These are phyloP conservation scores for Anastrepha obliqua DNA, from an alignment of 1,140 invertebrate genomes.

Conservation along the genomic window DNA sequence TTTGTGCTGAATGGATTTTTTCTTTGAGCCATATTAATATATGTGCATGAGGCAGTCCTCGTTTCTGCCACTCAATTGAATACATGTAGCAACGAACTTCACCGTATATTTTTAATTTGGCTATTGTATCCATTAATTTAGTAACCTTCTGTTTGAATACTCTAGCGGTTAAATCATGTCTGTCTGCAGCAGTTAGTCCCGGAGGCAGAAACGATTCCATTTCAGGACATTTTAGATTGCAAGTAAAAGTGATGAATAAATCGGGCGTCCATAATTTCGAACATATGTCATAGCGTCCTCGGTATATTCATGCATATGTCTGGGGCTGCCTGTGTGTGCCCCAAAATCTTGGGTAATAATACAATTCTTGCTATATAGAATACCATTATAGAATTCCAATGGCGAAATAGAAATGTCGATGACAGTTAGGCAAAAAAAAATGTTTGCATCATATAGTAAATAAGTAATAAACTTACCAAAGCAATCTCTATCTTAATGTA, in stretches of 20 bases:
- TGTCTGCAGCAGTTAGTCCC: not conserved
- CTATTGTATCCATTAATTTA: not conserved
- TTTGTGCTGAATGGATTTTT: conserved; percentile 73
- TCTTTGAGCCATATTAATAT: conserved; percentile 74
- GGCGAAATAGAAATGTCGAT: too few relatives aligned
- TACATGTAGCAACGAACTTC: conserved; percentile 61
- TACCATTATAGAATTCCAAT: too few relatives aligned
- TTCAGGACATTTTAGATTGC: not conserved
- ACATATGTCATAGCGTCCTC: not conserved
- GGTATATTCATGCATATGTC: not conserved
- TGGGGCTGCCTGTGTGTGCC: not conserved
- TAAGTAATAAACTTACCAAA: too few relatives aligned
- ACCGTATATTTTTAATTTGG: too few relatives aligned
- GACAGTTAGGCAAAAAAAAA: too few relatives aligned
- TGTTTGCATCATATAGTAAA: too few relatives aligned
- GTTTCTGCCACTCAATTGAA: conserved; percentile 76
- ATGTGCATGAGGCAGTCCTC: conserved; percentile 75
- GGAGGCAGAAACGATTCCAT: not conserved
- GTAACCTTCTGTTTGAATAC: conserved; percentile 3
- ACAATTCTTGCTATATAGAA: too few relatives aligned
- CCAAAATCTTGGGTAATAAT: too few relatives aligned
- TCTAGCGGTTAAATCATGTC: not conserved
- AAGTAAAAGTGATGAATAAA: conserved; percentile 27
- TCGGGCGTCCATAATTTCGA: not conserved
- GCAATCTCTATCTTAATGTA: too few relatives aligned